phyloP scores from a whole-genome alignment of 2,113 vertebrate genomes.

The Epinephelus lanceolatus region DNA sequence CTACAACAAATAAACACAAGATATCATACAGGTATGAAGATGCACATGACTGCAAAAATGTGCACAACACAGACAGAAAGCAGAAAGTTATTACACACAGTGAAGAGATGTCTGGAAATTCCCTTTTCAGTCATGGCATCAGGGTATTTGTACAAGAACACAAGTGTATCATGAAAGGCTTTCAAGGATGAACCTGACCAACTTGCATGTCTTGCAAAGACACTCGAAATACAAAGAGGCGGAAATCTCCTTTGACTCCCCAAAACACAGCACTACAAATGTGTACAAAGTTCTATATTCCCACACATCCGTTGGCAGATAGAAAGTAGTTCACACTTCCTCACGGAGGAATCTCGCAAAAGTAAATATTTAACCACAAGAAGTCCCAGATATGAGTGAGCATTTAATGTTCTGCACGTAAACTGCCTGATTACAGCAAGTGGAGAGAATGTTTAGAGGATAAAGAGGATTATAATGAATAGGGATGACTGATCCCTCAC shows the following conservation, averaged over 20 bases:
- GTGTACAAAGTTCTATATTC: background rate
- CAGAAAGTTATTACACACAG: constrained; percentile 9
- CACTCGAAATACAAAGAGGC: background rate
- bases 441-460: background rate
- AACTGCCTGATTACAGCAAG: background rate
- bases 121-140: constrained; percentile 1
- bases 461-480: background rate
- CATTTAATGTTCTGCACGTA: background rate
- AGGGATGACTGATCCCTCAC: constrained; percentile 1
- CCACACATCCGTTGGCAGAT: background rate
- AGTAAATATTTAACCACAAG: constrained; percentile 14
- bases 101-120: constrained; percentile 32
- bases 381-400: background rate
- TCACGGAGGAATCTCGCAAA: background rate
- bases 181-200: background rate
- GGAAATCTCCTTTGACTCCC: background rate
- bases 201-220: background rate
- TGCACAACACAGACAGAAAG: constrained; percentile 7
- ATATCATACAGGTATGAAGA: background rate
- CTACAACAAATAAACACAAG: background rate
- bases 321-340: background rate
- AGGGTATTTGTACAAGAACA: constrained; percentile 4
- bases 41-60: background rate
- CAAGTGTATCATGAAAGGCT: constrained; percentile 17
- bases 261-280: background rate